These are phyloP conservation scores for Micrastur ruficollis DNA, from an alignment of 2,797 vertebrate species.

Conservation along the genomic window DNA sequence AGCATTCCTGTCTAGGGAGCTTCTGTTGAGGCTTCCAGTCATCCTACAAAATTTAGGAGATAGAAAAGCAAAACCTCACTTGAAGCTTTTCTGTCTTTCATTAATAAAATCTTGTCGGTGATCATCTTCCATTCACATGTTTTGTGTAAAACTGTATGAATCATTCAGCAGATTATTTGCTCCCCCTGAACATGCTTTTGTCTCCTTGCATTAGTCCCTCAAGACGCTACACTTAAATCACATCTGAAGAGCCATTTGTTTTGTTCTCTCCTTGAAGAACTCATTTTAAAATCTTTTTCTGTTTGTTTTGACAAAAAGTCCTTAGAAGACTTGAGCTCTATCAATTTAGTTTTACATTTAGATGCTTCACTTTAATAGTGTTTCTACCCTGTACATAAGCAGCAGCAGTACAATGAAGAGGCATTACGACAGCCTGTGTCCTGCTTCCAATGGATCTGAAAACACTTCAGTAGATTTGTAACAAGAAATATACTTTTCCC, in stretches of 20 bases:
- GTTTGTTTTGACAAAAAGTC: constrained; percentile 16
- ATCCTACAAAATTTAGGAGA: not conserved
- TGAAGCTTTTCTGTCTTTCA: not conserved
- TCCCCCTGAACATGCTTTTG: not conserved
- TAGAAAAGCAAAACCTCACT: not conserved
- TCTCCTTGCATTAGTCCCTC: constrained; percentile 1
- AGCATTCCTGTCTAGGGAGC: not conserved
- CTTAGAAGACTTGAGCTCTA: not conserved
- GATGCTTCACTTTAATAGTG: not conserved
- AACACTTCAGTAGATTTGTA: not conserved
- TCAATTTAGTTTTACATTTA: not conserved
- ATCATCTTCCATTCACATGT: not conserved
- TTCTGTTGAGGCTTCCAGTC: not conserved
- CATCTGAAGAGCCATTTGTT: constrained; percentile 26
- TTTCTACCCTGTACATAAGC: not conserved
- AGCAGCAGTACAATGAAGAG: not conserved
- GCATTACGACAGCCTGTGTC: not conserved
- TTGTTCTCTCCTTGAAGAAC: not conserved
- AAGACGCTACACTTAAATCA: constrained; percentile 12
- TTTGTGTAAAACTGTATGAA: not conserved
- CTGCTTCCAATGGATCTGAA: not conserved
- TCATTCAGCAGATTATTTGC: constrained; percentile 1
- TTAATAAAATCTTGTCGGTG: not conserved
- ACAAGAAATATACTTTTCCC: not conserved
- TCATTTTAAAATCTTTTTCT: not conserved